These are phyloP conservation scores for Danionella cerebrum DNA, from an alignment of 2,113 vertebrate species.

Conservation along the genomic window DNA sequence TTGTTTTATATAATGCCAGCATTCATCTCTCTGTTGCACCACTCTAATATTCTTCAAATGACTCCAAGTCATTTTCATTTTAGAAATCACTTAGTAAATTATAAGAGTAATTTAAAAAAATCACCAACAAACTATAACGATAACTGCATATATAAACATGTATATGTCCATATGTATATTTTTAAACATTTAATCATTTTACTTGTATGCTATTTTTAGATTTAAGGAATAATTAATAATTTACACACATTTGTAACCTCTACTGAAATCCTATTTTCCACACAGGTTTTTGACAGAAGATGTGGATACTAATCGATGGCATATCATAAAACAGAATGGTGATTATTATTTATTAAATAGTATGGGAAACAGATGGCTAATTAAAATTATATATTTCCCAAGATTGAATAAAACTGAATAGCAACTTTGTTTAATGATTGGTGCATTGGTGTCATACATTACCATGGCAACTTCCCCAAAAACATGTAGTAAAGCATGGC, in stretches of 20 bases:
- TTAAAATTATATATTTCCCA: constrained; percentile 6
- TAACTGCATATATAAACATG: no score
- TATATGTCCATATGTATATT: background rate
- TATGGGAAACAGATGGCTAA: background rate
- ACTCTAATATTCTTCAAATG: no score
- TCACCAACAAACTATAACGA: no score
- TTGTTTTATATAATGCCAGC: no score
- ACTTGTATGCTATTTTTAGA: background rate
- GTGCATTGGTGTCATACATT: constrained; percentile 49
- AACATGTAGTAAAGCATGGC: constrained; percentile 60
- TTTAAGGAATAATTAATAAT: background rate
- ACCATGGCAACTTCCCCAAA: constrained; percentile 56
- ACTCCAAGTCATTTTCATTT: no score
- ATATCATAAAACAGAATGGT: no score
- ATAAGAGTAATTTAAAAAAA: no score
- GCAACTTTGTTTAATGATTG: constrained; percentile 49
- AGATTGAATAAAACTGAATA: constrained; percentile 47
- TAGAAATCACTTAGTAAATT: no score
- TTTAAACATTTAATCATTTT: background rate
- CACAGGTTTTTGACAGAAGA: no score
- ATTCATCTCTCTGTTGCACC: no score
- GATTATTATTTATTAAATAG: no score
- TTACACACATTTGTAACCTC: background rate
- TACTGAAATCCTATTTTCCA: background rate
- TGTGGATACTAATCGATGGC: no score